Evolutionary conservation across 1,140 invertebrate genomes (phyloP), one percentile per base, ranked within the genome.

Genomic region (Pissodes strobi): DNA sequence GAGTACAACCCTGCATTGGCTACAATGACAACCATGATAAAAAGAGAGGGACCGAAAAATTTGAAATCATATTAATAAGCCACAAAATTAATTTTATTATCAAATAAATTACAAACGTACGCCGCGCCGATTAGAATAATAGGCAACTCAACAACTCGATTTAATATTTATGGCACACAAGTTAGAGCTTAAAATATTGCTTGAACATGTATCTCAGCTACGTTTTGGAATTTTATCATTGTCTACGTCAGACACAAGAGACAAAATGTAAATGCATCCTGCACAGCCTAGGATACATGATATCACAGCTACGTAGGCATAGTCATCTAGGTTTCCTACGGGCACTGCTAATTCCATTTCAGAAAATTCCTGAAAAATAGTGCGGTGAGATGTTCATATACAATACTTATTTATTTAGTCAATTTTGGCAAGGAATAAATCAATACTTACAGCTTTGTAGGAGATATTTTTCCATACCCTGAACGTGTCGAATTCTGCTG

Each of bases 311-410:
- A 80, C 77, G 37, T 76, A 38, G 1, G 74, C 74, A 64, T 76
- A 78, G 67, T 79, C 70, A 61, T 79, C 74, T 34, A 79, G 68
- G 68, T 80, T 70, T 51, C 79, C 79, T 34, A 80, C 68, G 17
- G 79, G 79, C 5, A 80, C 75, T 13, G 71, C 61, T 22, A 79
- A 48, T 57, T 79, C 74, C 5, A 73, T 62, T 21, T 72, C 72
- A 39, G 75, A 70, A 56, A 78, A 78, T 6, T 74, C 30, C 76
- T 79, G 51, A 65, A 76, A 78, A 58, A 55, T 62, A 27, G 53
- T 27, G 48, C 27, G 9, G 53, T 43, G 12, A 46, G 6, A 49
- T 43, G 27, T 21, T 45, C 34, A 63, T 58, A 1, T 59, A n/a
- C 15, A 41, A 59, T 10, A 15, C 30, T 15, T 13, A 41, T 45